Evolutionary conservation across 2,113 vertebrate species (phyloP), one percentile per base, ranked within the genome.

Genomic region (Ctenodactylus gundi): DNA sequence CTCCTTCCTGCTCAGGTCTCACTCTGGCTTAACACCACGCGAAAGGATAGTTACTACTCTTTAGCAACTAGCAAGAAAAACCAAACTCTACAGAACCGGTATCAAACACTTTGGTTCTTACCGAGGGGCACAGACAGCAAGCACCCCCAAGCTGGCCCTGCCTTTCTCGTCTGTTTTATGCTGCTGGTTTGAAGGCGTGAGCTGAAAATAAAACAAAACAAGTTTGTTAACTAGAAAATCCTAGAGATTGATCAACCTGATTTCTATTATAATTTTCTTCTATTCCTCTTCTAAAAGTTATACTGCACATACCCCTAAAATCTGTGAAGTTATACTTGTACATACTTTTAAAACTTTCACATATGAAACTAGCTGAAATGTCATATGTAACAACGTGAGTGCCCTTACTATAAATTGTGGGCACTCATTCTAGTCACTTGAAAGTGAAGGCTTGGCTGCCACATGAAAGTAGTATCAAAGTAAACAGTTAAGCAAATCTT

Each of bases 101-200:
- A 75, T 36, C 44, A 96, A 91, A 95, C 13, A n/a, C 91, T 89
- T 85, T 12, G 4, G 23, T 88, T 98, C 99, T 99, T 98, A 99
- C 99, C 98, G 98, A 77, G 98, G 97, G 57, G 98, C 99, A 15
- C 93, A 98, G 97, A 99, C 97, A 78, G 78, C 88, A 39, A 98
- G 94, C 51, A 99, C 88, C 89, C 96, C 98, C 97, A 99, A 98
- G 91, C 97, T 98, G 92, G 98, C 98, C 94, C 97, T 99, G 77
- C 99, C 99, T 73, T 98, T 97, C 78, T 97, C 86, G 85, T 99
- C 97, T 85, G 99, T 99, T 97, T 98, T 98, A 95, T 97, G 95
- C 6, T 96, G 98, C 57, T 96, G 98, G 94, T 94, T 98, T 96
- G 98, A 96, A 97, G 98, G 95, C 90, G 85, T 46, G 78, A 98